Conservation (phyloP, 2,797 vertebrate species). For the Acanthis flammea region DNA sequence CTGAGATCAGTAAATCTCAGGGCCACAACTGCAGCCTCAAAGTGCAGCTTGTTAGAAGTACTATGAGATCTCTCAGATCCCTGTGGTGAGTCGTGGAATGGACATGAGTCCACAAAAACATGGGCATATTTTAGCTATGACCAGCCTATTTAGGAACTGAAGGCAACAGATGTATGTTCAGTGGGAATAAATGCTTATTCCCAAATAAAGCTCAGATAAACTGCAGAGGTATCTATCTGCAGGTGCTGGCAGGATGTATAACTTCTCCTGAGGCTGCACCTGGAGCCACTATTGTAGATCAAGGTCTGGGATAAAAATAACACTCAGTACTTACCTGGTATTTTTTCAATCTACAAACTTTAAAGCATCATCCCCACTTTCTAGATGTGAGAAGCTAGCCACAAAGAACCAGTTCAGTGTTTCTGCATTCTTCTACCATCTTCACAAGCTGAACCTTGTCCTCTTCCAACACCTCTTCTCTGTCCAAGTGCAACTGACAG, state of each 20-base stretch:
- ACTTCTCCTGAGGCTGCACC: constrained; percentile 15
- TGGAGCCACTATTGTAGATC: not conserved
- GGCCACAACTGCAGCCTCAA: not conserved
- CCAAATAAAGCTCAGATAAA: not conserved
- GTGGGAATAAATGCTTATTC: not conserved
- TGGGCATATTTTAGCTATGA: not conserved
- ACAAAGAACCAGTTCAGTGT: not conserved
- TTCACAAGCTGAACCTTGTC: not conserved
- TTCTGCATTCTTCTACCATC: not conserved
- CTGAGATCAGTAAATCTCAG: not conserved
- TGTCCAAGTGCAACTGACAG: not conserved
- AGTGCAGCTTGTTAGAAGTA: not conserved
- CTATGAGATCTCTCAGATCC: not conserved
- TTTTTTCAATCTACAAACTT: not conserved
- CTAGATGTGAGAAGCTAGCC: constrained; percentile 21
- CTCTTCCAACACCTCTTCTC: not conserved
- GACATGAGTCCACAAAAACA: not conserved
- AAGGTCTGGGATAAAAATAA: constrained; percentile 32
- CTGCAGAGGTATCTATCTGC: not conserved
- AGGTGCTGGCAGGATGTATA: constrained; percentile 8
- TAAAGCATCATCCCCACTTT: not conserved
- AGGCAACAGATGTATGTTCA: not conserved
- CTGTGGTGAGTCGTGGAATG: fast-evolving
- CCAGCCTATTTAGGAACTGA: not conserved
- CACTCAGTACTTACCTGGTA: not conserved